phyloP scores from a whole-genome alignment of 2,113 vertebrate species.

The Nycticryphes semicollaris region DNA sequence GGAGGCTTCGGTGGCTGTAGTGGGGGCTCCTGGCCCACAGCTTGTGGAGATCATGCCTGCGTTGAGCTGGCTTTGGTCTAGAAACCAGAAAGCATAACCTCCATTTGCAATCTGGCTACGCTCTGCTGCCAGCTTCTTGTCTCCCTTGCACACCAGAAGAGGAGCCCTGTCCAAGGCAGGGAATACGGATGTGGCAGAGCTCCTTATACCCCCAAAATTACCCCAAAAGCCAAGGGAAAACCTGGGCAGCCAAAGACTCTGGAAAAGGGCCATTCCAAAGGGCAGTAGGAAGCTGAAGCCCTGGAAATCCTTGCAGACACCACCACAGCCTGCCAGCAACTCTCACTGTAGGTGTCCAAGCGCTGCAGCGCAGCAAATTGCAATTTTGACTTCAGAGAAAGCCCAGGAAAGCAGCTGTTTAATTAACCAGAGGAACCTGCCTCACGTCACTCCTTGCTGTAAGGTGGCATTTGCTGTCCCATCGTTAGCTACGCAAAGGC shows the following conservation, averaged over 20 bases:
- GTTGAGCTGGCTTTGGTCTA: background rate
- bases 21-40: background rate
- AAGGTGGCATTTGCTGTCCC: background rate
- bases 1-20: rapidly evolving
- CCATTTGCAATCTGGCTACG: rapidly evolving
- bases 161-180: background rate
- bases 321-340: rapidly evolving
- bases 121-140: background rate
- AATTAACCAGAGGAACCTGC: background rate
- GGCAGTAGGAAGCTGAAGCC: background rate
- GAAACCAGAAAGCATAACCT: background rate
- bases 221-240: background rate
- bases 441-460: background rate
- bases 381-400: background rate
- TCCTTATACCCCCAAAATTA: background rate
- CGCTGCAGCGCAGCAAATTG: background rate
- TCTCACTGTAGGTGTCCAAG: rapidly evolving
- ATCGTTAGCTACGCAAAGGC: background rate
- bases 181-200: background rate
- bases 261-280: background rate
- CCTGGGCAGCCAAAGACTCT: background rate
- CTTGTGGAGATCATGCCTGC: background rate
- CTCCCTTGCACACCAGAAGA: background rate
- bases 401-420: background rate
- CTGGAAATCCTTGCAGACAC: background rate